Conservation (phyloP, 2,888 invertebrate species). For the Eupithecia tripunctaria region DNA sequence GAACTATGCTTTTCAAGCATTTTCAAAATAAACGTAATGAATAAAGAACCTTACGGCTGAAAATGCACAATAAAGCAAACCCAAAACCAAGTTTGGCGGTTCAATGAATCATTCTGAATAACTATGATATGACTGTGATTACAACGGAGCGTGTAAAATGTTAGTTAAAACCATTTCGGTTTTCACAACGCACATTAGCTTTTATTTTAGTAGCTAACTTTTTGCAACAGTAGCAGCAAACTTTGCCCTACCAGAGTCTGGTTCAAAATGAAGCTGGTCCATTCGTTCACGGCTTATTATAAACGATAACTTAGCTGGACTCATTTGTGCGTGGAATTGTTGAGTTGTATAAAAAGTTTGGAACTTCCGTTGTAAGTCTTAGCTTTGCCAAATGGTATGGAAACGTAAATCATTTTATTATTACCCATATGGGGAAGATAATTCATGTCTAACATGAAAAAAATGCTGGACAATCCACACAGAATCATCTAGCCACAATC, state of each 20-base stretch:
- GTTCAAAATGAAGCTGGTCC: slow-evolving; percentile 9
- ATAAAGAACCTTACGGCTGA: background rate
- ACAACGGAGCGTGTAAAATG: background rate
- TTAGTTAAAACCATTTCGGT: slow-evolving; percentile 1
- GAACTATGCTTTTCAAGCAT: too few relatives aligned
- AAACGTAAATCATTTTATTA: background rate
- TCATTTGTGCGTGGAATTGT: slow-evolving; percentile 11
- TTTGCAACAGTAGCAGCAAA: slow-evolving; percentile 6
- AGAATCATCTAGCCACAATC: too few relatives aligned
- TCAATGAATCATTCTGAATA: slow-evolving; percentile 1
- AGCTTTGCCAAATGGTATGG: background rate
- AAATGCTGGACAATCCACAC: too few relatives aligned
- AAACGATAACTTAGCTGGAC: slow-evolving; percentile 9
- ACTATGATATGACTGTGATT: background rate
- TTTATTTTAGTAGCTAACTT: slow-evolving; percentile 15
- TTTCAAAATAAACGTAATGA: background rate
- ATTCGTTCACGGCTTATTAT: slow-evolving; percentile 16
- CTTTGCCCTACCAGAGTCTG: background rate
- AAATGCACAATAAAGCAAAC: background rate
- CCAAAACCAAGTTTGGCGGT: background rate
- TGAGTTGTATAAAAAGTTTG: slow-evolving; percentile 10
- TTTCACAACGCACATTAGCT: slow-evolving; percentile 4
- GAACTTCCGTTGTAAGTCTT: background rate
- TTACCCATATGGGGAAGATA: too few relatives aligned
- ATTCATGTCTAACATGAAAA: too few relatives aligned